Conservation (phyloP, 2,797 vertebrate species). For the Bovichtus variegatus region DNA sequence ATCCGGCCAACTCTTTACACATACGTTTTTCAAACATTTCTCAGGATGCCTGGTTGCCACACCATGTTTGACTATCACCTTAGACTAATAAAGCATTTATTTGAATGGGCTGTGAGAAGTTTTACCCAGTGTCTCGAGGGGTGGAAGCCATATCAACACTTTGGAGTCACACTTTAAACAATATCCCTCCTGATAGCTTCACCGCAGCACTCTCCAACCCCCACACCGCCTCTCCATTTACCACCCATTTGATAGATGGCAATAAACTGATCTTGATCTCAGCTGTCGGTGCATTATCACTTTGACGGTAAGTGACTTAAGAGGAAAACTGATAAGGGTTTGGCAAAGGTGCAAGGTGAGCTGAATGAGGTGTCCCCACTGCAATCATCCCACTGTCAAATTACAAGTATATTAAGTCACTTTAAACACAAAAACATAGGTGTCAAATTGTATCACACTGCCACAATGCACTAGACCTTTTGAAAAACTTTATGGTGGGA, state of each 20-base stretch:
- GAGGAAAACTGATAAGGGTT: constrained; percentile 66
- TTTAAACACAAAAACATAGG: neutral
- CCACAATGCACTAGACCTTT: neutral
- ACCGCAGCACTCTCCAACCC: constrained; percentile 32
- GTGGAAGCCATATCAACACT: constrained; percentile 40
- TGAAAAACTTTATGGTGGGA: too few species aligned
- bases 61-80: constrained; percentile 61
- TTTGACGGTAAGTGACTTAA: constrained; percentile 66
- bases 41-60: constrained; percentile 44
- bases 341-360: constrained; percentile 54
- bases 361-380: constrained; percentile 16
- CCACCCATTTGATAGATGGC: constrained; percentile 78
- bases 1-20: constrained; percentile 35
- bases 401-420: neutral
- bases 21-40: constrained; percentile 54
- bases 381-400: neutral
- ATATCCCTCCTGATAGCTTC: constrained; percentile 53
- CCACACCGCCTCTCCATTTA: constrained; percentile 60
- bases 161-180: constrained; percentile 68
- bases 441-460: neutral
- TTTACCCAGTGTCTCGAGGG: constrained; percentile 33
- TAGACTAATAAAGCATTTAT: constrained; percentile 58
- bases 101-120: constrained; percentile 43
- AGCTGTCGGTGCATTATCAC: constrained; percentile 71
- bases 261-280: constrained; percentile 78